phyloP scores from a whole-genome alignment of 2,888 invertebrate species.

The Eupithecia exiguata region DNA sequence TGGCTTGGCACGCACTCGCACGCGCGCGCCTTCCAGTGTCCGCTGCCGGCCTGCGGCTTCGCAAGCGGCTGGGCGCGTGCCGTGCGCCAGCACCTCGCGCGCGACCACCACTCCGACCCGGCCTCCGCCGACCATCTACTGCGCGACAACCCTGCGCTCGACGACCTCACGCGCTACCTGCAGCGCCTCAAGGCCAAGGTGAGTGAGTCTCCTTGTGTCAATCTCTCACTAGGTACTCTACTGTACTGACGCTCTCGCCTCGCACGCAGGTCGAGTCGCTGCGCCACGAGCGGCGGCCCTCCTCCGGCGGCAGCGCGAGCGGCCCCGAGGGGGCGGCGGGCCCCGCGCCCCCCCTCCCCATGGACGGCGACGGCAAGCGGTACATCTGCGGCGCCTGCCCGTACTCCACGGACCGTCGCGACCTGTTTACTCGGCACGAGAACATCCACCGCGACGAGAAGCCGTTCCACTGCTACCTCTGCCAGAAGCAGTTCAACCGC shows the following conservation, averaged over 20 bases:
- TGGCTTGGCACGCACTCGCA: conserved; percentile 87
- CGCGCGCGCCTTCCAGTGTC: conserved; percentile 87
- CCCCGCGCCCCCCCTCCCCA: conserved; percentile 39
- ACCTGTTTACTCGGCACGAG: conserved; percentile 95
- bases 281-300: conserved; percentile 33
- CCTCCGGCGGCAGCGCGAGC: conserved; percentile 11
- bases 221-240: too few species aligned
- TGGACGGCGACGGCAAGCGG: conserved; percentile 82
- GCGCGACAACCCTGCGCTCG: conserved; percentile 89
- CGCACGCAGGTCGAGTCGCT: conserved; percentile 3
- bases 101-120: conserved; percentile 88
- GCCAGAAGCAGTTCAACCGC: conserved; percentile 95
- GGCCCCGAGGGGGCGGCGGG: conserved; percentile 36
- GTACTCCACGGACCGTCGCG: conserved; percentile 95
- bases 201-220: conserved; percentile 53
- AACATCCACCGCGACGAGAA: conserved; percentile 97
- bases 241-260: neutral
- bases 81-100: conserved; percentile 88
- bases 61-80: conserved; percentile 90
- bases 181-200: conserved; percentile 87
- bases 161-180: conserved; percentile 88
- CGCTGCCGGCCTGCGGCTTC: conserved; percentile 88
- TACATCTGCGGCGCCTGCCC: conserved; percentile 95
- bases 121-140: conserved; percentile 85
- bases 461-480: conserved; percentile 96